Conservation (phyloP, 2,888 invertebrate species). For the Pristionchus maxplancki region DNA sequence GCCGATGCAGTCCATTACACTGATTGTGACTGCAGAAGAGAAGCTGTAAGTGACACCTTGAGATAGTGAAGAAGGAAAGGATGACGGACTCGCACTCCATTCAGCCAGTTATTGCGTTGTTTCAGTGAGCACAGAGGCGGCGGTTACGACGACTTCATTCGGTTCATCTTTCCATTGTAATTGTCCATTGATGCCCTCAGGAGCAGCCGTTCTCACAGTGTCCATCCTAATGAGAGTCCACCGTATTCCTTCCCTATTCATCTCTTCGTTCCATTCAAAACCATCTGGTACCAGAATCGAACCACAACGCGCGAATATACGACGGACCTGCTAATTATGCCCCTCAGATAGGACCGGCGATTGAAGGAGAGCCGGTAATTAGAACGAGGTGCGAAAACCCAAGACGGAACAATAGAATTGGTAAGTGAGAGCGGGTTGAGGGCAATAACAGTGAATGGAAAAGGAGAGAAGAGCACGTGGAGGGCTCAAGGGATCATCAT, state of each 20-base stretch:
- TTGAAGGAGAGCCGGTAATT: conserved; percentile 14
- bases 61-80: background rate
- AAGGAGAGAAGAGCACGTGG: background rate
- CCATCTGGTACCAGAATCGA: conserved; percentile 44
- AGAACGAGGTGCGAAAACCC: conserved; percentile 25
- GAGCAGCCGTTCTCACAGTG: background rate
- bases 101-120: background rate
- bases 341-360: conserved; percentile 7
- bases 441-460: background rate
- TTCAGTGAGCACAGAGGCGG: too few species aligned
- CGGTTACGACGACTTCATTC: too few species aligned
- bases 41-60: conserved; percentile 35
- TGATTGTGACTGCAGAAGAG: background rate
- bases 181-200: background rate
- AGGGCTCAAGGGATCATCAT: background rate
- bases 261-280: conserved; percentile 6
- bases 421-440: background rate
- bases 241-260: background rate
- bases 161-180: too few species aligned
- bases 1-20: background rate
- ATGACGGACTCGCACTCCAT: background rate
- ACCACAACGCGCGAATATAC: background rate
- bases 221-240: conserved; percentile 17
- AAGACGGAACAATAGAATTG: conserved; percentile 10
- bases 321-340: background rate